Evolutionary conservation across 2,888 invertebrate genomes (phyloP).

Genomic region (Drosophila cognata): DNA sequence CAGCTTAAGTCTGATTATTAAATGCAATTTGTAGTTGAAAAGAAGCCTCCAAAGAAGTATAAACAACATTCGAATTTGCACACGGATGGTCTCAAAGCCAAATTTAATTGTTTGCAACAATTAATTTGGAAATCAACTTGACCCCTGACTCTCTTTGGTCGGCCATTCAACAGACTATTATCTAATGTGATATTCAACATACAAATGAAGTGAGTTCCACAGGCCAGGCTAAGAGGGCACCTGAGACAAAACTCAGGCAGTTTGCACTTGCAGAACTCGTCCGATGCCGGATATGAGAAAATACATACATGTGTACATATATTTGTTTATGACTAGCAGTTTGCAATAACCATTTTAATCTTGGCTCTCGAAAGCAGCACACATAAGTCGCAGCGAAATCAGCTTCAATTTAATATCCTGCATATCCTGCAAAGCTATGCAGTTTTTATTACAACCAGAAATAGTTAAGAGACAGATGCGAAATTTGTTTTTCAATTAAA

Average conservation of each 20-base stretch:
- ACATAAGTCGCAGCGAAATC: background rate
- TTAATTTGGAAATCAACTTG: conserved; percentile 15
- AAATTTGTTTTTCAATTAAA: background rate
- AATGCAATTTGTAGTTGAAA: background rate
- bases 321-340: conserved; percentile 26
- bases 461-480: background rate
- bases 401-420: background rate
- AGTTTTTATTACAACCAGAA: background rate
- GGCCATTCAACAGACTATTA: too few species aligned
- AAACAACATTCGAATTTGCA: background rate
- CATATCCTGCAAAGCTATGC: conserved; percentile 1
- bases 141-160: conserved; percentile 11
- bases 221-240: conserved; percentile 8
- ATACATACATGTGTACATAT: background rate
- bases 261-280: conserved; percentile 23
- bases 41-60: background rate
- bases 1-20: background rate
- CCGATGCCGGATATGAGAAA: conserved; percentile 50
- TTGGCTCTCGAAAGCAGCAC: conserved; percentile 9
- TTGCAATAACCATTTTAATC: conserved; percentile 37
- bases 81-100: background rate
- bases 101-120: conserved; percentile 18
- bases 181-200: conserved; percentile 40
- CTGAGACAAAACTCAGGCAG: conserved; percentile 22
- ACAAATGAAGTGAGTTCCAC: conserved; percentile 18